Evolutionary conservation across 2,888 invertebrate genomes (phyloP).

Genomic region (Lomographa bimaculata): DNA sequence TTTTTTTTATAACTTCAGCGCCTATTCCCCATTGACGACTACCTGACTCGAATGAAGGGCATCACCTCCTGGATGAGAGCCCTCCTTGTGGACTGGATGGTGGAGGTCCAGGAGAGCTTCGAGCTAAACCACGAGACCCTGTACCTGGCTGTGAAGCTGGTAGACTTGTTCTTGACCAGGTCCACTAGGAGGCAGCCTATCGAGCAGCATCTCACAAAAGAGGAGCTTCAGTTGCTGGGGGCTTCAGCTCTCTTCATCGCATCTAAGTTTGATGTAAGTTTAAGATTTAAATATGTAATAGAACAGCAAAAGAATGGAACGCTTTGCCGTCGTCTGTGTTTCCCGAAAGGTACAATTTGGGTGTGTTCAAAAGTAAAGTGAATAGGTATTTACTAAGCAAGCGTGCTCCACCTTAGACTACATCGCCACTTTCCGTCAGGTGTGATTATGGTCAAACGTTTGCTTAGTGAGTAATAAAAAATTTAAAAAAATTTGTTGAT

Average conservation of each 20-base stretch:
- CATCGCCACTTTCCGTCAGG: no score
- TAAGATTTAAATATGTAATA: neutral
- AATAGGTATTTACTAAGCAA: no score
- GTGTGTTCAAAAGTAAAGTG: no score
- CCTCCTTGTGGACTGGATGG: constrained; percentile 99
- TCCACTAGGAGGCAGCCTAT: constrained; percentile 56
- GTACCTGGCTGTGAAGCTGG: constrained; percentile 97
- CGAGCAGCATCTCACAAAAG: constrained; percentile 87
- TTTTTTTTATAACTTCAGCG: no score
- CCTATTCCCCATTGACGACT: constrained; percentile 90
- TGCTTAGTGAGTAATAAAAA: no score
- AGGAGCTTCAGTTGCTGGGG: constrained; percentile 95
- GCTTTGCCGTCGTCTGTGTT: no score
- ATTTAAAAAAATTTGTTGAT: no score
- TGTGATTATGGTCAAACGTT: no score
- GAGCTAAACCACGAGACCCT: constrained; percentile 99
- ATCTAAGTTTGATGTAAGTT: constrained; percentile 96
- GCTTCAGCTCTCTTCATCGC: constrained; percentile 96
- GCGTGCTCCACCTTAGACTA: no score
- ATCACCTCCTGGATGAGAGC: constrained; percentile 95
- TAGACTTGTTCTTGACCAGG: constrained; percentile 91
- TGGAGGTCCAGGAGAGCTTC: constrained; percentile 98
- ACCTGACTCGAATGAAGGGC: constrained; percentile 90
- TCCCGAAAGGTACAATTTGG: no score
- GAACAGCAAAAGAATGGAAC: no score